Base-by-base conservation (phyloP, 1,140 invertebrate species). In the Neodiprion pinetum region DNA sequence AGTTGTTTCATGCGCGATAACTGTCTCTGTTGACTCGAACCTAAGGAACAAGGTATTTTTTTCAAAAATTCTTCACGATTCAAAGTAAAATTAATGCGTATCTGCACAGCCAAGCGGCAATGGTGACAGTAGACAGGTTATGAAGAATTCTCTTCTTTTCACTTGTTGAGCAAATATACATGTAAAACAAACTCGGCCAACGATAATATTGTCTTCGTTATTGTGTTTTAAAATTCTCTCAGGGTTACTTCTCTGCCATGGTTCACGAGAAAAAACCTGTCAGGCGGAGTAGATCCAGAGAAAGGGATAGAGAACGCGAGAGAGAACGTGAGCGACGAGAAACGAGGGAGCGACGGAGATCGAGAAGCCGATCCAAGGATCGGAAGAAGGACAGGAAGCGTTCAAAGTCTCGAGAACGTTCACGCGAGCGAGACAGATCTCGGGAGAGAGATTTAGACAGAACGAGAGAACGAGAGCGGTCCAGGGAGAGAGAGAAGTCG, bases 241-340 rank as follows among this genome's bases (percentile, higher is more conserved):
- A 40, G 28, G 28, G 28, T 40, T 2, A 40, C 2, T 40, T 40
- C 28, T 40, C 28, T 40, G 53, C n/a, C 11, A 87, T 86, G 84
- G 82, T 83, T n/a, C 82, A 88, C 49, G 87, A 87, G 9, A 88
- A 88, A 71, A 88, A 88, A 66, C 78, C 79, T 21, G 48, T 77
- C 28, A 77, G 84, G 61, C 81, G 86, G 11, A 87, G 86, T 67
- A 82, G 86, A 74, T 88, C 86, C 11, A 82, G 88, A n/a, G 87
- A 86, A 49, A 80, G 87, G 68, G 79, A 87, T 28, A 80, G 86
- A 9, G 79, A 80, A 9, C 78, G 79, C 12, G 84, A 85, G 50
- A 76, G 81, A 1, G 83, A 84, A 10, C 78, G 83, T 69, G 82
- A 89, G 71, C 81, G 88, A 12, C 81, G 81, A 80, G 11, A 78